Base-by-base conservation (phyloP, 2,888 invertebrate genomes). In the Ecdyonurus torrentis region DNA sequence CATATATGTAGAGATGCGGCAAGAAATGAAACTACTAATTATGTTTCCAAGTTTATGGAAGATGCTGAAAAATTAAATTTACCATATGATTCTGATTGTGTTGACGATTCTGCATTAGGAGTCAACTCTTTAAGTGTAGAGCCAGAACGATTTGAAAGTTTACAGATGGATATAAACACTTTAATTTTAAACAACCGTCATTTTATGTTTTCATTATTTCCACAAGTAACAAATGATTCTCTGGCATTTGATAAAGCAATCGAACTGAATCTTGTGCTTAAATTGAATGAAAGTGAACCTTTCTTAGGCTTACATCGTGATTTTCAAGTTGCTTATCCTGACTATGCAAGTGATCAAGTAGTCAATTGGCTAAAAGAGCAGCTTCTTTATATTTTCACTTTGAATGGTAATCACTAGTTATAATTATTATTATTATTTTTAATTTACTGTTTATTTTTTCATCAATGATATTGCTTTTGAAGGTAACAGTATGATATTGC, bases 21-120 rank as follows among this genome's bases (percentile, higher is more conserved):
- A 3, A 65, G 66, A 25, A 64, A 60, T 50, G 60, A 52, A 18
- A 52, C 52, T 10, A 60, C 61, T 37, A 61, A 70, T 5, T 69
- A 73, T 24, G 71, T 70, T 58, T 50, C 59, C 2, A 50, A 66
- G 1, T 70, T 70, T 65, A 50, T 62, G 10, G 20, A 64, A 52
- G 64, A 62, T 37, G 66, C 65, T 59, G 50, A 63, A 23, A 60
- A 59, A 7, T 37, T 63, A 3, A 25, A 52, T 5, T 67, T 74
- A 58, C 68, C 69, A 2, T 75, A 71, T 65, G 75, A 74, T 52
- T 75, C 76, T 1, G 76, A 78, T 66, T 79, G 79, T 67, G 70
- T 78, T 37, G 76, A 78, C 64, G 74, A 76, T 66, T 71, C 74
- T 69, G 65, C 77, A 1, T 61, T 74, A 22, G 65, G 69, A 53